phyloP scores from a whole-genome alignment of 2,888 invertebrate genomes.

The Nasonovia ribisnigri region DNA sequence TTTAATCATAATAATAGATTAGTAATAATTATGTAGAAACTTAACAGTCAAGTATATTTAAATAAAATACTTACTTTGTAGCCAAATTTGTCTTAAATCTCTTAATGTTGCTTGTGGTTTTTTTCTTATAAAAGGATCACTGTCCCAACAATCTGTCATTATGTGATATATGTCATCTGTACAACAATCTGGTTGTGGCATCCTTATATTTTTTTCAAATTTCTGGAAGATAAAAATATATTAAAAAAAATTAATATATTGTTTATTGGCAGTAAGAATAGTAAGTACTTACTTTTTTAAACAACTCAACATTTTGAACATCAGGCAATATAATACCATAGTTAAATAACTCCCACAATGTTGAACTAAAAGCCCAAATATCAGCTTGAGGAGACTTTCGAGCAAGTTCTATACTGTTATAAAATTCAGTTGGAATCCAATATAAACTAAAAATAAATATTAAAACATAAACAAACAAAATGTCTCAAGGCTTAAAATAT shows the following conservation, averaged over 20 bases:
- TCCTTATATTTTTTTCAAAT: conserved; percentile 75
- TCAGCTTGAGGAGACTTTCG: conserved; percentile 81
- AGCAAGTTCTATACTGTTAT: conserved; percentile 77
- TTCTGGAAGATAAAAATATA: conserved; percentile 73
- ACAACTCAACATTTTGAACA: conserved; percentile 69
- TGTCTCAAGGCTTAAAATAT: background rate
- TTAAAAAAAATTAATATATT: background rate
- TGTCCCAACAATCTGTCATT: conserved; percentile 86
- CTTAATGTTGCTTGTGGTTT: conserved; percentile 89
- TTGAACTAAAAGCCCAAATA: conserved; percentile 93
- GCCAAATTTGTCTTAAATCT: conserved; percentile 84
- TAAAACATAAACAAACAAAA: conserved; percentile 21
- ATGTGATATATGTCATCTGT: conserved; percentile 81
- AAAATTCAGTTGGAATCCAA: conserved; percentile 91
- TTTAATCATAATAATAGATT: conserved; percentile 8
- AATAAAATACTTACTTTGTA: conserved; percentile 74
- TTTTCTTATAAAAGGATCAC: conserved; percentile 78
- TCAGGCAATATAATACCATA: conserved; percentile 74
- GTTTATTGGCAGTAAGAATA: background rate
- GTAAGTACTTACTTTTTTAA: conserved; percentile 70
- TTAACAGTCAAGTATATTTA: background rate
- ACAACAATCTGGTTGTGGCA: conserved; percentile 78
- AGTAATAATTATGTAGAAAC: background rate
- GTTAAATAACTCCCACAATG: conserved; percentile 92
- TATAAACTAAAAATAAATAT: conserved; percentile 77